Conservation (phyloP, 1,140 invertebrate species). For the Drepana arcuata region DNA sequence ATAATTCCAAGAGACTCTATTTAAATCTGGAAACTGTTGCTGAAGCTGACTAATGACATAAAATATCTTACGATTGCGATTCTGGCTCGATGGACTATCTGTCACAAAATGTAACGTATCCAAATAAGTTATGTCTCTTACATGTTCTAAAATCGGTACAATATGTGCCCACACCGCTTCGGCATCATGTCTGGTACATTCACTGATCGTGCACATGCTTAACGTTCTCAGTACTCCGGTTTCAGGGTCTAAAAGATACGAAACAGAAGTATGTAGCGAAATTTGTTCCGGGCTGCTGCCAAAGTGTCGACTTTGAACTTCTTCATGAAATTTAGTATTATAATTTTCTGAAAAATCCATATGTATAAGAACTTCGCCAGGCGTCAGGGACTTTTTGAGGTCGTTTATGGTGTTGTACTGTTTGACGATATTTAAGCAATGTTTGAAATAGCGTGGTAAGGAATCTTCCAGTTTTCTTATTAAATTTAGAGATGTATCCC, state of each 20-base stretch:
- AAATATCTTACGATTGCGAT: constrained; percentile 17
- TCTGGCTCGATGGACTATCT: constrained; percentile 13
- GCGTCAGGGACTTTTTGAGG: constrained; percentile 3
- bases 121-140: too few relatives aligned
- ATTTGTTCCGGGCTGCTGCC: constrained; percentile 8
- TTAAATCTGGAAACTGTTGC: constrained; percentile 6
- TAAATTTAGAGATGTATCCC: constrained; percentile 4
- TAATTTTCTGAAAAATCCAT: constrained; percentile 10
- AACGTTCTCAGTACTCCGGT: neutral
- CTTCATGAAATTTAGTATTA: constrained; percentile 4
- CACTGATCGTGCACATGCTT: constrained; percentile 8
- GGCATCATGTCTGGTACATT: constrained; percentile 9
- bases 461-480: constrained; percentile 1
- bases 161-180: constrained; percentile 13
- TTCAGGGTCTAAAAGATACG: constrained; percentile 2
- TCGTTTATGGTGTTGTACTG: constrained; percentile 3
- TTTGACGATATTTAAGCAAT: neutral
- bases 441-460: constrained; percentile 4
- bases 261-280: constrained; percentile 9
- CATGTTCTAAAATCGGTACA: constrained; percentile 2
- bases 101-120: constrained; percentile 10
- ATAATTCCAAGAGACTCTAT: constrained; percentile 14
- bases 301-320: constrained; percentile 10
- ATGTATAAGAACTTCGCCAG: constrained; percentile 1
- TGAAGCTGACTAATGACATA: constrained; percentile 10